Percentiles rank a stretch among this genome's conserved stretches.
Evolutionary conservation across 2,113 vertebrate genomes (phyloP).

Genomic region (Heliornis fulica): DNA sequence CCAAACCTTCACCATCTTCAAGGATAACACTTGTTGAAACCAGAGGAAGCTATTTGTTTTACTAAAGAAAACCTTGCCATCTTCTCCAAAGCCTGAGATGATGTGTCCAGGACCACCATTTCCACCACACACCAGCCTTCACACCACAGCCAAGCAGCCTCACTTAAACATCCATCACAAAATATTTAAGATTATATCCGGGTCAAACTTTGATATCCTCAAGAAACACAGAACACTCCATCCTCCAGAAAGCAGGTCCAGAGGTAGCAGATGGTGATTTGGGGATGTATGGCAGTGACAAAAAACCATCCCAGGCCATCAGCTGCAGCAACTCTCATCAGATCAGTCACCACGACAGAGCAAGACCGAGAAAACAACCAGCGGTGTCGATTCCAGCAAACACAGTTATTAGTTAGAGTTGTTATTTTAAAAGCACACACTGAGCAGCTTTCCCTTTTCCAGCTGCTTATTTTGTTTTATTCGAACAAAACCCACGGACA

Average conservation of each 20-base stretch:
- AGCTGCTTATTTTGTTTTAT: conserved; percentile 79
- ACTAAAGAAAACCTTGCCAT: not conserved
- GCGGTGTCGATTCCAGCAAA: conserved; percentile 47
- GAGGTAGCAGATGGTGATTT: not conserved
- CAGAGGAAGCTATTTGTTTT: not conserved
- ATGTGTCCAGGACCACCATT: not conserved
- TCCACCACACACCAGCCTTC: not conserved
- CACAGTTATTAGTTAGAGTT: conserved; percentile 64
- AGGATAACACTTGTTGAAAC: not conserved
- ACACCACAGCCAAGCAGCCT: not conserved
- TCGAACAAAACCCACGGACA: conserved; percentile 79
- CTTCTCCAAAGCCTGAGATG: not conserved
- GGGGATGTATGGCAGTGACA: not conserved
- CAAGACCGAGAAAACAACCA: not conserved
- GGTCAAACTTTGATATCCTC: not conserved
- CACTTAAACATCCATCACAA: not conserved
- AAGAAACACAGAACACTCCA: not conserved
- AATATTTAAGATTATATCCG: not conserved
- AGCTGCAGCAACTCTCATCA: not conserved
- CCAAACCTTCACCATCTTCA: not conserved
- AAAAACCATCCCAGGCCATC: not conserved
- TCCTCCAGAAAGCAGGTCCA: not conserved
- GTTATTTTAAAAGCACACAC: conserved; percentile 72
- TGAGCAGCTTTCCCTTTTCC: conserved; percentile 65
- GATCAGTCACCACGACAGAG: not conserved